These are phyloP conservation scores for Rousettus leschenaultii DNA, from an alignment of 2,113 vertebrate species.

Conservation along the genomic window DNA sequence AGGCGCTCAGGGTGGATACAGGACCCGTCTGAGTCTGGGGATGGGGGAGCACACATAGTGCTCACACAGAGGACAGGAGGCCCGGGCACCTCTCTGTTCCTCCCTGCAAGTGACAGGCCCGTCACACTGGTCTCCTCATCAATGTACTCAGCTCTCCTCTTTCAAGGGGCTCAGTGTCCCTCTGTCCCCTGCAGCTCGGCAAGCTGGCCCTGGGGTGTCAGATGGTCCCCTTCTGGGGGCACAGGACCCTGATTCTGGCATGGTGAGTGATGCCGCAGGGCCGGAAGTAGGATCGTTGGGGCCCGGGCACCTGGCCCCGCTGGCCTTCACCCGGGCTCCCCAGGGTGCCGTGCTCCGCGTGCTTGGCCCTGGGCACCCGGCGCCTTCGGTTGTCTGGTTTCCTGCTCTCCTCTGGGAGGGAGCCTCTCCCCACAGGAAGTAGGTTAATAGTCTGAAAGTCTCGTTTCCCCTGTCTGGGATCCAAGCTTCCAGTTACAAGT, in stretches of 20 bases:
- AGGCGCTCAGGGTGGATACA: not conserved
- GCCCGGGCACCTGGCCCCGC: not conserved
- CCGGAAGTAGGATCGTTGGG: not conserved
- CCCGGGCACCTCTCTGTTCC: not conserved
- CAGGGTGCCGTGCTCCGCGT: no score
- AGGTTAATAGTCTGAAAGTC: slow-evolving; percentile 68
- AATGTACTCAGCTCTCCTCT: not conserved
- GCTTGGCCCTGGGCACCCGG: no score
- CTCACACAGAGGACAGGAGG: no score
- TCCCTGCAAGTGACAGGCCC: not conserved
- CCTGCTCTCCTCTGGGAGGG: slow-evolving; percentile 70
- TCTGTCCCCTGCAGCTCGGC: not conserved
- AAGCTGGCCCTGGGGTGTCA: not conserved
- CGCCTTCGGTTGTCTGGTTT: slow-evolving; percentile 41
- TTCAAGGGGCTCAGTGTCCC: not conserved
- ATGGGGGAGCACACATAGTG: accelerated
- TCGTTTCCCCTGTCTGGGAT: slow-evolving; percentile 9
- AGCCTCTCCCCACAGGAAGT: slow-evolving; percentile 68
- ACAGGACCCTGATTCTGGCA: not conserved
- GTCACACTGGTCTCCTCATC: not conserved
- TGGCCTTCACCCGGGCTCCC: no score
- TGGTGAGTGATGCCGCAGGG: not conserved
- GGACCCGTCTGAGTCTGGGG: not conserved
- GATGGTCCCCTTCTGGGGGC: not conserved
- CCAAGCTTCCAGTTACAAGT: slow-evolving; percentile 52